Evolutionary conservation across 1,140 invertebrate species (phyloP).

Genomic region (Bombus consobrinus): DNA sequence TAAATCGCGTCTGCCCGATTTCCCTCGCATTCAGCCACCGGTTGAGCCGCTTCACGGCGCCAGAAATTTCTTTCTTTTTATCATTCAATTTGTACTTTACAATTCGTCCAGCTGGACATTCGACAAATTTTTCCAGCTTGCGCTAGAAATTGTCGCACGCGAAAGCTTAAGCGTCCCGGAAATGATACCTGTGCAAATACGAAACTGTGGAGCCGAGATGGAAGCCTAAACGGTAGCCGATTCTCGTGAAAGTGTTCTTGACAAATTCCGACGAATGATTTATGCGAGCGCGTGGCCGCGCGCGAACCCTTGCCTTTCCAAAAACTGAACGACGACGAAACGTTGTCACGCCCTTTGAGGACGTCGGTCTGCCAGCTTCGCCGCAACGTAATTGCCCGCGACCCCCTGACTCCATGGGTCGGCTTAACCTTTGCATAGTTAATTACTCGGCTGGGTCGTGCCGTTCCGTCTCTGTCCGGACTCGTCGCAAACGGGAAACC

Average conservation of each 20-base stretch:
- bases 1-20: no score
- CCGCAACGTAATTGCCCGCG: conserved; percentile 19
- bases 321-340: not conserved
- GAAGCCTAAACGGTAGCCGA: no score
- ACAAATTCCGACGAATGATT: conserved; percentile 11
- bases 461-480: not conserved
- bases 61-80: no score
- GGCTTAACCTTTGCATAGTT: conserved; percentile 23
- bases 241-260: not conserved
- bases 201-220: not conserved
- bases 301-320: not conserved
- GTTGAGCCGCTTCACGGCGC: no score
- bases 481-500: not conserved
- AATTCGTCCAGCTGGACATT: no score
- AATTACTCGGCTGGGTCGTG: conserved; percentile 5
- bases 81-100: no score
- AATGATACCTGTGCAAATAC: not conserved
- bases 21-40: no score
- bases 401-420: not conserved
- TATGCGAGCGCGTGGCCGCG: conserved; percentile 11
- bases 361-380: not conserved
- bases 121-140: no score
- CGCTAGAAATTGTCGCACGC: no score
- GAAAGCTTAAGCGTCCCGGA: no score
- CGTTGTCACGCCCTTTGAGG: not conserved